Conservation (phyloP, 1,140 invertebrate species). For the Aphaenogaster floridana region DNA sequence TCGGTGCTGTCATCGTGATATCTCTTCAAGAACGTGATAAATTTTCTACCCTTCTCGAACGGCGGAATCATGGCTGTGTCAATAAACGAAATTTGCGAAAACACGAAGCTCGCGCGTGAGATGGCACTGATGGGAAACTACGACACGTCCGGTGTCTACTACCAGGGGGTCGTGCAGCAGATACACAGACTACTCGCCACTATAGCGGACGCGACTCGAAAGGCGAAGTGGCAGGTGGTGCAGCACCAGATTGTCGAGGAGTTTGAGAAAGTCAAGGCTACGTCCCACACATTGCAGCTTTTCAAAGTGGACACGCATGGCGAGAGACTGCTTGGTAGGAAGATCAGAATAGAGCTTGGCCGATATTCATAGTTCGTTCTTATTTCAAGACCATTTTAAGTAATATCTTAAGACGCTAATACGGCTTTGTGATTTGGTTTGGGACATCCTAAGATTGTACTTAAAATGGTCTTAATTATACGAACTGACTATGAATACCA, state of each 20-base stretch:
- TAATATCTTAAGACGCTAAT: no score
- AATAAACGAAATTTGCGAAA: constrained; percentile 96
- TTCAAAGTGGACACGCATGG: constrained; percentile 89
- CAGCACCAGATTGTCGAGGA: constrained; percentile 96
- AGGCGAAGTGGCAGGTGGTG: constrained; percentile 96
- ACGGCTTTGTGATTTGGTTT: no score
- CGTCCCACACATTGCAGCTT: constrained; percentile 90
- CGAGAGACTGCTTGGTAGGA: constrained; percentile 85
- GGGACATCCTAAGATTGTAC: no score
- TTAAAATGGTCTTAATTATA: no score
- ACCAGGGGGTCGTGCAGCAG: constrained; percentile 97
- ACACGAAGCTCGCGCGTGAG: constrained; percentile 97
- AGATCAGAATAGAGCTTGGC: constrained; percentile 27
- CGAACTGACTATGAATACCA: no score
- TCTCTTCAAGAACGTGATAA: neutral
- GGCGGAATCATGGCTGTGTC: constrained; percentile 91
- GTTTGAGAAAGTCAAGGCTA: constrained; percentile 96
- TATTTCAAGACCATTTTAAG: no score
- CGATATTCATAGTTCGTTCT: no score
- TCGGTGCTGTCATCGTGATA: neutral
- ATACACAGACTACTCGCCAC: constrained; percentile 94
- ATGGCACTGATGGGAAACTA: constrained; percentile 98
- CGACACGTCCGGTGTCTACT: constrained; percentile 97
- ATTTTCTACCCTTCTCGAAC: neutral
- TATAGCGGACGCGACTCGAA: constrained; percentile 93